Evolutionary conservation across 2,888 invertebrate genomes (phyloP), one percentile per base, ranked within the genome.

Genomic region (Metopia argyrocephala): DNA sequence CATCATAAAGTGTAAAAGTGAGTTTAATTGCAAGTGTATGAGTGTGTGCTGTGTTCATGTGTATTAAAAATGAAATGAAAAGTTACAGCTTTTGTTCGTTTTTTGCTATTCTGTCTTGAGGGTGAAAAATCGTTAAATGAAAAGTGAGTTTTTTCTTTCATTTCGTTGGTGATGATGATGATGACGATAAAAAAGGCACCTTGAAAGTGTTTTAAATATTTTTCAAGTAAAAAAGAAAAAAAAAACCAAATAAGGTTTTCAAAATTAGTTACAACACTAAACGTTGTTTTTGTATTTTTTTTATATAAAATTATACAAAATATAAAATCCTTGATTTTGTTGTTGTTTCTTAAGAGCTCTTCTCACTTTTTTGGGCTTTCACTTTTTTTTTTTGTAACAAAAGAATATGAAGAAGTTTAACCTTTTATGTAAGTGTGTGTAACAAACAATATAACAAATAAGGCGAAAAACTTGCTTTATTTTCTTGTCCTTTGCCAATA

Each of bases 61-160:
- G 82, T 81, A 83, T 78, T 79, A 45, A 64, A 74, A 81, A 57
- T 76, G 75, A 78, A 80, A 80, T 75, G 73, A 76, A 81, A 79
- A 76, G 83, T 81, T 81, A 70, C 74, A 74, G 69, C 54, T 74
- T 65, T 66, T 73, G 69, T 76, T 66, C 66, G 59, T 78, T 46
- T 65, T 64, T 75, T 66, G 61, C 57, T 69, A 66, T 28, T 27
- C 48, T 46, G 48, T 61, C 71, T 78, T 81, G 81, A 81, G 81
- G 81, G 81, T 78, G 81, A 81, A 81, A 81, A 81, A 81, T 81
- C 81, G 81, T 81, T 81, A 81, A 81, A 81, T 74, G 78, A 78
- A 81, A 81, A 81, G 81, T 78, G 81, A 81, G 78, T 74, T 81
- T 76, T 57, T 50, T 74, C 59, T 56, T 5, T 9, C 15, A 9